Conservation (phyloP, 2,888 invertebrate genomes). For the Patella depressa region DNA sequence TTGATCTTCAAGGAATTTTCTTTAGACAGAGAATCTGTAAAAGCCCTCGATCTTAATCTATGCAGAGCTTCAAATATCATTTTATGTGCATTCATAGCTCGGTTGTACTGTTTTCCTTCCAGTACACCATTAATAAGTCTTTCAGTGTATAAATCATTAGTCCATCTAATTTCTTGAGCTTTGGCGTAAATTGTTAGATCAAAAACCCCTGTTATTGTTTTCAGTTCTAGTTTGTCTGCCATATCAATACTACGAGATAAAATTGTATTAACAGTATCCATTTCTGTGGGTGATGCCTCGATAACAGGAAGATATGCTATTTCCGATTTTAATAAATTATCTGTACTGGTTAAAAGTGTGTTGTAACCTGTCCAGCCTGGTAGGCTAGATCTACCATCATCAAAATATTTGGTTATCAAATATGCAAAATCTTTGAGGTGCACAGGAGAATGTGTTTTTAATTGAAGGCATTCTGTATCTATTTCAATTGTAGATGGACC, state of each 20-base stretch:
- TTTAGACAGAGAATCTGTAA: slow-evolving; percentile 2
- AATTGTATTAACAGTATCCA: slow-evolving; percentile 12
- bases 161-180: slow-evolving; percentile 30
- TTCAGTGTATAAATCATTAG: background rate
- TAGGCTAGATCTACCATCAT: background rate
- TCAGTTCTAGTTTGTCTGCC: slow-evolving; percentile 25
- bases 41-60: slow-evolving; percentile 6
- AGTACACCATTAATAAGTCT: slow-evolving; percentile 25
- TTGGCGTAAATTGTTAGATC: slow-evolving; percentile 30
- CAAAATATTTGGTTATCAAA: background rate
- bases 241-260: slow-evolving; percentile 17
- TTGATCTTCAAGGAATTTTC: background rate
- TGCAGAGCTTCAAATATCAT: slow-evolving; percentile 25
- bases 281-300: background rate
- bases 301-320: background rate
- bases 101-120: slow-evolving; percentile 26
- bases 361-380: slow-evolving; percentile 28
- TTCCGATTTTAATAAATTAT: background rate
- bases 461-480: background rate
- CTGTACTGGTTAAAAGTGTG: background rate
- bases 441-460: background rate
- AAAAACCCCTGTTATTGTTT: slow-evolving; percentile 23
- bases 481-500: background rate
- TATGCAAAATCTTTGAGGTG: background rate
- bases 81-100: slow-evolving; percentile 22